Evolutionary conservation across 1,140 invertebrate genomes (phyloP).

Genomic region (Sesamia nonagrioides): DNA sequence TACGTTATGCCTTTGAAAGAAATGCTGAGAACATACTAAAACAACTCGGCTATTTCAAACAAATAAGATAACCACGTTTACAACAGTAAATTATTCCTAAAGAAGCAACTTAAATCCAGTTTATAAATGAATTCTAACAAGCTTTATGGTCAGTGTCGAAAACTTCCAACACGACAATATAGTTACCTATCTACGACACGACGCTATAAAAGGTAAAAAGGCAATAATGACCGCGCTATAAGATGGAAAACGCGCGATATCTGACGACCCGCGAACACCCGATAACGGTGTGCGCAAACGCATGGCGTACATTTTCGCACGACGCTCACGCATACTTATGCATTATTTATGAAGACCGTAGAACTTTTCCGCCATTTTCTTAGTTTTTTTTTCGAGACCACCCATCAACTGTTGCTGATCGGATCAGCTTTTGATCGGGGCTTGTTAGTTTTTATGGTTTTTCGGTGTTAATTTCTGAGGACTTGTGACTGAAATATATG

Average conservation of each 20-base stretch:
- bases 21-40: not conserved
- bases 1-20: not conserved
- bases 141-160: constrained; percentile 29
- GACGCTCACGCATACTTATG: constrained; percentile 69
- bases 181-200: constrained; percentile 23
- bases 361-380: constrained; percentile 77
- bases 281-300: constrained; percentile 61
- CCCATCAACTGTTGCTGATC: constrained; percentile 45
- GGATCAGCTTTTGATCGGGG: constrained; percentile 39
- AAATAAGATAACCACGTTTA: constrained; percentile 16
- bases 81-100: constrained; percentile 30
- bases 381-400: constrained; percentile 65
- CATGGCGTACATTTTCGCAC: constrained; percentile 70
- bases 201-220: constrained; percentile 42
- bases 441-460: constrained; percentile 57
- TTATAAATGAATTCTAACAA: constrained; percentile 36
- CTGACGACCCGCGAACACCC: constrained; percentile 38
- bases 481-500: constrained; percentile 6
- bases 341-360: constrained; percentile 75
- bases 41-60: constrained; percentile 27
- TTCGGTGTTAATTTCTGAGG: constrained; percentile 51
- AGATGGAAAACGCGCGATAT: constrained; percentile 45
- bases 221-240: constrained; percentile 42
- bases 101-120: constrained; percentile 33
- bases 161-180: constrained; percentile 18